phyloP scores from a whole-genome alignment of 2,888 invertebrate species.

The Tiliacea citrago region DNA sequence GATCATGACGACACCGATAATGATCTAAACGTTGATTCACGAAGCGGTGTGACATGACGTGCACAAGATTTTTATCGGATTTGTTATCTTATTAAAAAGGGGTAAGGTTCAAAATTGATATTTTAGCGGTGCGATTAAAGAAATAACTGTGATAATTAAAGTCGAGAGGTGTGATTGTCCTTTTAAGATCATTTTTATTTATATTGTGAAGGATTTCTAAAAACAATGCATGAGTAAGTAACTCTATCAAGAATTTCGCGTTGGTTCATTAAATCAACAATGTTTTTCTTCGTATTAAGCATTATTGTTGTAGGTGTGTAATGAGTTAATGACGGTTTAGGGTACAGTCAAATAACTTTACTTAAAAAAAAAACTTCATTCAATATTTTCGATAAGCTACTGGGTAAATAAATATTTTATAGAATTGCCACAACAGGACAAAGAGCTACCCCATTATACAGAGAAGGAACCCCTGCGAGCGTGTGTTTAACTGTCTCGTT shows the following conservation, averaged over 20 bases:
- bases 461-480: too few relatives aligned
- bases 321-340: slow-evolving; percentile 21
- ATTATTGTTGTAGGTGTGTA: background rate
- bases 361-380: background rate
- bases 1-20: slow-evolving; percentile 26
- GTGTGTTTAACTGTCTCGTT: too few relatives aligned
- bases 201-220: slow-evolving; percentile 3
- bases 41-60: slow-evolving; percentile 2
- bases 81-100: slow-evolving; percentile 14
- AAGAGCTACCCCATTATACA: too few relatives aligned
- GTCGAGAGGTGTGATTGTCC: slow-evolving; percentile 24
- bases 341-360: background rate
- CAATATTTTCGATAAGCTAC: background rate
- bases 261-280: slow-evolving; percentile 15
- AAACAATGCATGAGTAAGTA: slow-evolving; percentile 13
- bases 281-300: background rate
- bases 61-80: background rate
- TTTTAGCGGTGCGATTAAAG: background rate
- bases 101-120: slow-evolving; percentile 10
- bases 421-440: background rate
- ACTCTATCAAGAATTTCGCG: slow-evolving; percentile 17
- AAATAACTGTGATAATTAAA: slow-evolving; percentile 2
- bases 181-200: slow-evolving; percentile 6
- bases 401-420: background rate
- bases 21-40: slow-evolving; percentile 43